Conservation (phyloP, 92 coral and sea anemone species). For the Epizoanthus illoricatus region DNA sequence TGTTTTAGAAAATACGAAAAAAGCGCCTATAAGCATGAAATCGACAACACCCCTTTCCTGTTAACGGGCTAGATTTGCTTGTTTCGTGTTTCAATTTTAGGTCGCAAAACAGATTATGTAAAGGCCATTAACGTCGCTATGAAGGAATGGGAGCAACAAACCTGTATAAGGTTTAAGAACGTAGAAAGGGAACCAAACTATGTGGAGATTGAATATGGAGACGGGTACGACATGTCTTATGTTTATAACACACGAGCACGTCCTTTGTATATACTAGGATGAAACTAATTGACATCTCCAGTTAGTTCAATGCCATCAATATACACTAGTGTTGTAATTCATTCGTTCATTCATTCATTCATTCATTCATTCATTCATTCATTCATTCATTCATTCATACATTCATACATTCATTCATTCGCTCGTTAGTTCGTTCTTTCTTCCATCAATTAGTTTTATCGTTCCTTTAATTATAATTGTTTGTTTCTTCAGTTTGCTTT, state of each 20-base stretch:
- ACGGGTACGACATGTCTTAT: constrained; percentile 56
- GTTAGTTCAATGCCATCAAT: too few relatives aligned
- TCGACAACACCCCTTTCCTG: too few relatives aligned
- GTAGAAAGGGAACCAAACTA: constrained; percentile 70
- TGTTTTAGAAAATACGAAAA: too few relatives aligned
- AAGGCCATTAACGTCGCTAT: constrained; percentile 69
- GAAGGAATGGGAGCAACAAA: constrained; percentile 74
- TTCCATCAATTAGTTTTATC: neutral
- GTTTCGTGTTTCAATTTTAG: constrained; percentile 30
- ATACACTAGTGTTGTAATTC: too few relatives aligned
- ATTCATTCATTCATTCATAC: neutral
- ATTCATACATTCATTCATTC: neutral
- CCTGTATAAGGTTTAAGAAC: constrained; percentile 68
- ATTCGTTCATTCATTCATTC: neutral
- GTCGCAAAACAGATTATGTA: constrained; percentile 30
- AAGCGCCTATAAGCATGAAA: too few relatives aligned
- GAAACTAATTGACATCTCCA: neutral
- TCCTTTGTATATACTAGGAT: neutral
- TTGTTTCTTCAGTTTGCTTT: neutral
- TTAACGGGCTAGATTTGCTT: too few relatives aligned
- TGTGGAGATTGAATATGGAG: constrained; percentile 67
- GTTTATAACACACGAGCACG: too few relatives aligned
- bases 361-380: too few relatives aligned
- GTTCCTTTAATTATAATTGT: neutral
- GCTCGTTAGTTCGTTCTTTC: neutral